Base-by-base conservation (phyloP, 2,888 invertebrate genomes). In the Chrysodeixis includens region DNA sequence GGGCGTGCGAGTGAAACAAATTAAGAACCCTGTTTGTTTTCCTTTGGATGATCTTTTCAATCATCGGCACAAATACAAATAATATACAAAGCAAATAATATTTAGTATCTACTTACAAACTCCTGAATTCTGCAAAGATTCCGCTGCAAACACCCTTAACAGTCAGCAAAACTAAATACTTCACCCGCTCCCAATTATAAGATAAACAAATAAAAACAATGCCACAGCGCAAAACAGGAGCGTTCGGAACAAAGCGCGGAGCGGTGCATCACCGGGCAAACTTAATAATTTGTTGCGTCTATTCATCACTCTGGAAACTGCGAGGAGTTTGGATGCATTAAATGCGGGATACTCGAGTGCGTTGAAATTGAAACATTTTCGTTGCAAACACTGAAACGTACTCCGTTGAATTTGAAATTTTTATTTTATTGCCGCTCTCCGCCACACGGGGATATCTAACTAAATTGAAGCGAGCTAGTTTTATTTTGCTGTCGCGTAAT, bases 351-450 rank as follows among this genome's bases (percentile, higher is more conserved):
- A 72, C 56, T 61, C 46, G 73, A 71, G 70, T 74, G 73, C 68
- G 66, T 80, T 69, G 32, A 76, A 80, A 79, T 80, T 76, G 78
- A 79, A 79, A 78, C 75, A 79, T 77, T 79, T 79, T 79, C 66
- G 68, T 77, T 60, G 61, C 40, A 35, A 72, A 79, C 78, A 79
- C 63, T 62, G 69, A 70, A 79, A 77, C 35, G 72, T 74, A 69
- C 79, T 79, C 57, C 56, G 75, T 66, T 79, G 66, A 67, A 79
- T 78, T 79, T 79, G 75, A 77, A 77, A 66, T 72, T 79, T 79
- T 77, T 72, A 77, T 79, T 79, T 79, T 75, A 77, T 77, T 72
- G 77, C 64, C 56, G 54, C 60, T 56, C 52, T 14, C 22, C 59
- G 57, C 68, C 58, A 49, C 66, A 59, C 35, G 69, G 68, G 76